Evolutionary conservation across 2,888 invertebrate species (phyloP).

Genomic region (Liopterus haemorrhoidalis): DNA sequence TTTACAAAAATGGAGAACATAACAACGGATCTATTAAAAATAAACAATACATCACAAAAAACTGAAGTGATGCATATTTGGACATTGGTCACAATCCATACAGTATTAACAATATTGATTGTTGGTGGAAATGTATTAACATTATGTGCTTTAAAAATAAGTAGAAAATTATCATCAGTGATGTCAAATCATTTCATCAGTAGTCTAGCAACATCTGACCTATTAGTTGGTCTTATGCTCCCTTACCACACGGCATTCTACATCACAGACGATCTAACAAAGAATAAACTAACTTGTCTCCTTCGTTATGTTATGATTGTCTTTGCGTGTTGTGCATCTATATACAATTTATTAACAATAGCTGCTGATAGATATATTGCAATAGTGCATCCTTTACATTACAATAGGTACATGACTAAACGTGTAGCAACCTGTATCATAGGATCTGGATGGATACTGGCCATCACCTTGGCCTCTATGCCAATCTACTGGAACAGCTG

Average conservation of each 20-base stretch:
- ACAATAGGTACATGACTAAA: conserved; percentile 69
- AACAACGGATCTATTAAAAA: too few relatives aligned
- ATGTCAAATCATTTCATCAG: conserved; percentile 74
- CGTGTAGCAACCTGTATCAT: conserved; percentile 58
- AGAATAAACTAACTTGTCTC: conserved; percentile 58
- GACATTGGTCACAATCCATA: conserved; percentile 67
- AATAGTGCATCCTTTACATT: conserved; percentile 72
- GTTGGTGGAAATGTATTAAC: conserved; percentile 70
- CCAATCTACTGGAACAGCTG: conserved; percentile 77
- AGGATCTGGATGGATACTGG: conserved; percentile 60
- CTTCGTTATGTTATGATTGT: conserved; percentile 68
- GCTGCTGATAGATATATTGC: conserved; percentile 76
- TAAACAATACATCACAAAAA: too few relatives aligned
- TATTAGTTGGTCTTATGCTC: conserved; percentile 68
- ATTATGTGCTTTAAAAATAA: conserved; percentile 65
- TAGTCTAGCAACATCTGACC: conserved; percentile 72
- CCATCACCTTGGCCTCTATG: conserved; percentile 60
- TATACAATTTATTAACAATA: conserved; percentile 71
- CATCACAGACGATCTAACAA: conserved; percentile 54
- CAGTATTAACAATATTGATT: conserved; percentile 59
- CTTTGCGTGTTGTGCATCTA: conserved; percentile 71
- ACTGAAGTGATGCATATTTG: too few relatives aligned
- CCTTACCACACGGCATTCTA: conserved; percentile 76
- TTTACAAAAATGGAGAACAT: neutral
- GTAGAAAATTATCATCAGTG: conserved; percentile 61